A percentile compares a stretch with the other conserved stretches of the same genome.
phyloP scores from a whole-genome alignment of 2,888 invertebrate genomes.

The Hecatera dysodea region DNA sequence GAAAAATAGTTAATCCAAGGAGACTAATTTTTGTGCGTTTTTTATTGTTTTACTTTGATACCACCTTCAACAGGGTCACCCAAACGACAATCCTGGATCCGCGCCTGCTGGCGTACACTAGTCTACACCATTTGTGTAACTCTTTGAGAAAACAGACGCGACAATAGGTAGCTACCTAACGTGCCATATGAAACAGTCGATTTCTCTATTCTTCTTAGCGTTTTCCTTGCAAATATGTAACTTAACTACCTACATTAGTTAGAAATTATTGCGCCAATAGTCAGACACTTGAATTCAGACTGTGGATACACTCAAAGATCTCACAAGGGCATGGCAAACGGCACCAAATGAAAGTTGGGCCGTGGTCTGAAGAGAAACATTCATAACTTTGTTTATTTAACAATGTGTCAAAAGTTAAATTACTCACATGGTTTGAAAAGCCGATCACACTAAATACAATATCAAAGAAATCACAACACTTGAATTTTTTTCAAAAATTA shows the following conservation, averaged over 20 bases:
- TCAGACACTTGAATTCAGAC: neutral
- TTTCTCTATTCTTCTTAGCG: neutral
- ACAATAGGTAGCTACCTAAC: neutral
- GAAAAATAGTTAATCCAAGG: too few relatives aligned
- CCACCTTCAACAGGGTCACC: too few relatives aligned
- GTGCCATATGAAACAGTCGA: neutral
- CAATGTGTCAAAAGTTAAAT: neutral
- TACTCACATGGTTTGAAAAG: conserved; percentile 27
- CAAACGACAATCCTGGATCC: too few relatives aligned
- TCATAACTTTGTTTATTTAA: neutral
- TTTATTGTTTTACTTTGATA: too few relatives aligned
- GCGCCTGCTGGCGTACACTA: too few relatives aligned
- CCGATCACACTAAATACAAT: conserved; percentile 5
- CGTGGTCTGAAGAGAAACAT: neutral
- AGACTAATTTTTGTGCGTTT: too few relatives aligned
- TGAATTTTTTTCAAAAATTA: neutral
- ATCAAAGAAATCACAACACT: conserved; percentile 20
- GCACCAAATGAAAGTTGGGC: neutral
- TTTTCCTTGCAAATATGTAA: neutral
- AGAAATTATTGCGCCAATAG: neutral
- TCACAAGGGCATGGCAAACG: too few relatives aligned
- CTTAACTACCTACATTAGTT: too few relatives aligned
- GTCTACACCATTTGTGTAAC: neutral
- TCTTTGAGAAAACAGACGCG: neutral
- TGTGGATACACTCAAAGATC: too few relatives aligned